Evolutionary conservation across 1,140 invertebrate species (phyloP), one percentile per base, ranked within the genome.

Genomic region (Dinothrombium tinctorium): DNA sequence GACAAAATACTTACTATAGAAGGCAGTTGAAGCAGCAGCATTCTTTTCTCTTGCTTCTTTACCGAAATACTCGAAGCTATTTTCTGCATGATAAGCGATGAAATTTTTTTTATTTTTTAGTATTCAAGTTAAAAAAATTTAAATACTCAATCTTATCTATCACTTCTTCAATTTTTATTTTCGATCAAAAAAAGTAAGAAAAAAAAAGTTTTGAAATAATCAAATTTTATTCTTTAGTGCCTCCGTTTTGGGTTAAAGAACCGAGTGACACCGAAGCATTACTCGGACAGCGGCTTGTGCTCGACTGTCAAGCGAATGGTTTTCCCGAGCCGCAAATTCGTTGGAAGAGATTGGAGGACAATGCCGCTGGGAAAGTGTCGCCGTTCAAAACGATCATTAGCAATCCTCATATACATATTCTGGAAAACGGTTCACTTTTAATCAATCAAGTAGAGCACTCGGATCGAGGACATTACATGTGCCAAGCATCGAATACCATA

Each of bases 261-360:
- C 84, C 84, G 0, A 66, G 70, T 48, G 82, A 92, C 52, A 69
- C 76, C 4, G 81, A 73, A 47, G 80, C 81, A 3, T 74, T 82
- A 3, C 72, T 81, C 4, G 77, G 78, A 1, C 71, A 81, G 52
- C 72, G 76, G 47, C 69, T 84, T n/a, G 71, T 71, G 5, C 59
- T 94, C 1, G 74, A 87, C 53, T 94, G 86, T 51, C 77, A 82
- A 58, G 82, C 83, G 0, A 73, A 78, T 40, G 86, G 86, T 2
- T 83, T 84, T 52, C 86, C 86, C 0, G 71, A 72, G 37, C 84
- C 86, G 0, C 68, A 64, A 2, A 75, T 89, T 14, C 76, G 74
- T 6, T 94, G 86, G 86, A 59, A 57, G 41, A 23, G 25, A 26
- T 6, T 20, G 19, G 22, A 38, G 19, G 6, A 14, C 8, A 21